These are phyloP conservation scores for Ranitomeya variabilis DNA, from an alignment of 2,113 vertebrate genomes.

Conservation along the genomic window DNA sequence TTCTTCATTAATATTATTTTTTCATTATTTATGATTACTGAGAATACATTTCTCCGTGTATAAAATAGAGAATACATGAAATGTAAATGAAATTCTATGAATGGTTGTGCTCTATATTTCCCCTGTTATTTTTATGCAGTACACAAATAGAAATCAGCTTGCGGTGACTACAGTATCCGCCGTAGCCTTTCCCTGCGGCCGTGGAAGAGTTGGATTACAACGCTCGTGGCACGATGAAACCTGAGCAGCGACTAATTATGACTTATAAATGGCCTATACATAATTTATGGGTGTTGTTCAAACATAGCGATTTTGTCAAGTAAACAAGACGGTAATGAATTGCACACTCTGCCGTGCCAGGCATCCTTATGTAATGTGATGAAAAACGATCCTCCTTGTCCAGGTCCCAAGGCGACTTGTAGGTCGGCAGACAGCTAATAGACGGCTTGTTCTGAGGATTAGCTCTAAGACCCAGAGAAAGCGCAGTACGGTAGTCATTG, in stretches of 20 bases:
- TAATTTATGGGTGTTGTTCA: slow-evolving; percentile 54
- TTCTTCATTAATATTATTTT: not conserved
- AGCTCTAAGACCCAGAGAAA: slow-evolving; percentile 2
- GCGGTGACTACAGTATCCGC: slow-evolving; percentile 10
- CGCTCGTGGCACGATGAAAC: slow-evolving; percentile 35
- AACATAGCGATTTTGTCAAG: slow-evolving; percentile 52
- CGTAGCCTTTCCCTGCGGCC: not conserved
- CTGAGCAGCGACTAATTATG: slow-evolving; percentile 48
- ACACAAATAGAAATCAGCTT: not conserved
- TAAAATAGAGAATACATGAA: not conserved
- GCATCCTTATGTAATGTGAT: slow-evolving; percentile 45
- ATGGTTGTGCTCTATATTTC: not conserved
- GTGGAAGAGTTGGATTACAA: slow-evolving; percentile 31
- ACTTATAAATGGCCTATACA: slow-evolving; percentile 52
- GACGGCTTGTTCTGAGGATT: slow-evolving; percentile 25
- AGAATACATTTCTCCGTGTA: not conserved
- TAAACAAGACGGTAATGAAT: slow-evolving; percentile 55
- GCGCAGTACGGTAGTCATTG: not conserved
- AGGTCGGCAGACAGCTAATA: slow-evolving; percentile 36
- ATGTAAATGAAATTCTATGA: not conserved
- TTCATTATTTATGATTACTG: not conserved
- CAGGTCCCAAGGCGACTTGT: not conserved
- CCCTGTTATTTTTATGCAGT: not conserved
- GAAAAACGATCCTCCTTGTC: slow-evolving; percentile 38
- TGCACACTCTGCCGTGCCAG: slow-evolving; percentile 31